Base-by-base conservation (phyloP, 2,888 invertebrate genomes). In the Clepsis dumicolana region DNA sequence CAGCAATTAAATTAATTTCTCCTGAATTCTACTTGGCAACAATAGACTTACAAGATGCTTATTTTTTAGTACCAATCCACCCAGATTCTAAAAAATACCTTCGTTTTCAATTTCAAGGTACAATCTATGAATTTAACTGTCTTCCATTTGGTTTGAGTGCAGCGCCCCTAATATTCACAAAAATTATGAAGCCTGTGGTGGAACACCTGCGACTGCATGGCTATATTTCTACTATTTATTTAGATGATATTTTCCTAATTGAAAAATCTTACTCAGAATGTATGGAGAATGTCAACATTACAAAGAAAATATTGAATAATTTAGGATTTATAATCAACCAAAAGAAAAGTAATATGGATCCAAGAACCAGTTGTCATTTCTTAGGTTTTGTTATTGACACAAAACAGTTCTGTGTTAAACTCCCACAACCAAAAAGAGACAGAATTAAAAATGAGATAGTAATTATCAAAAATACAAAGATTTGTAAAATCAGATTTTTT, bases 1-100 rank as follows among this genome's bases (percentile, higher is more conserved):
- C 71, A 2, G 68, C 64, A 4, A 48, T 8, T 5, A 71, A 67
- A 54, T 41, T 73, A n/a, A n/a, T 21, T 64, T 72, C 29, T 63
- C 71, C 1, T 4, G 35, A 2, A 50, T 54, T 21, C 70, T 61
- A 41, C 5, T 71, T 50, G 29, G 4, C n/a, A n/a, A 57, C 53
- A 12, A 53, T 68, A 2, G 68, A 68, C 21, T 29, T 68, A 7
- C 44, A 57, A 38, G n/a, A n/a, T n/a, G n/a, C n/a, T n/a, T n/a
- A n/a, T n/a, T n/a, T n/a, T n/a, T n/a, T n/a, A n/a, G n/a, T 48
- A 65, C 12, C 29, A 48, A 16, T 70, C n/a, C 32, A 32, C 54
- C 4, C 12, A 18, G 12, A 21, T 29, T 16, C 29, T 60, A 35
- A 44, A 56, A 52, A 41, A 14, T 70, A 57, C 21, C 10, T 41